Evolutionary conservation across 2,113 vertebrate species (phyloP).

Genomic region (Chamaetylas fuelleborni): DNA sequence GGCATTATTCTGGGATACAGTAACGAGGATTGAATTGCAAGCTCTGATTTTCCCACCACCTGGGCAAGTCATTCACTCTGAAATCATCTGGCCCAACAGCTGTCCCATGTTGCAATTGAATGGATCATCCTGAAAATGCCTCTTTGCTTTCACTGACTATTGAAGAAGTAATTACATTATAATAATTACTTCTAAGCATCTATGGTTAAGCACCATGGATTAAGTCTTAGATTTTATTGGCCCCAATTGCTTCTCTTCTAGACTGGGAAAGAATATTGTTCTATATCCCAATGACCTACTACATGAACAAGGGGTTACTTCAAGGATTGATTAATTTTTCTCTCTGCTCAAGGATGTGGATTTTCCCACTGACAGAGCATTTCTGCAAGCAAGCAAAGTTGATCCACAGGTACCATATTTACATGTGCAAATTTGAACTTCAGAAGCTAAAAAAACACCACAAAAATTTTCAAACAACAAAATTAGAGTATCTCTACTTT

Average conservation of each 20-base stretch:
- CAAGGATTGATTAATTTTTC: background rate
- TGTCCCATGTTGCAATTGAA: background rate
- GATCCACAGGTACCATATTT: background rate
- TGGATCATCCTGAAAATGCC: background rate
- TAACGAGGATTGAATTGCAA: background rate
- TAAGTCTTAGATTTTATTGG: background rate
- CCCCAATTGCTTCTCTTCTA: background rate
- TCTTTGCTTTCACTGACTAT: background rate
- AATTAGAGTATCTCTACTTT: background rate
- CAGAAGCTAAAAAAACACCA: background rate
- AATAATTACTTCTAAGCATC: background rate
- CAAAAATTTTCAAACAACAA: background rate
- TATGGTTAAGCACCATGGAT: background rate
- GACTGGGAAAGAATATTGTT: background rate
- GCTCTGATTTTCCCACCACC: background rate
- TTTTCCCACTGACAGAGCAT: background rate
- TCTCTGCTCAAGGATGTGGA: background rate
- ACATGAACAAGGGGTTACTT: background rate
- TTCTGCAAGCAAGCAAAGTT: background rate
- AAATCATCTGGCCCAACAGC: background rate
- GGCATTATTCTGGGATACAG: background rate
- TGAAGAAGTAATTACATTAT: background rate
- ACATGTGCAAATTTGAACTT: background rate
- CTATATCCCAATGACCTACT: background rate
- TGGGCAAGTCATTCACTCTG: background rate